A percentile compares a stretch with the other conserved stretches of the same genome.
Conservation (phyloP, 2,888 invertebrate species). For the Patella ulyssiponensis region DNA sequence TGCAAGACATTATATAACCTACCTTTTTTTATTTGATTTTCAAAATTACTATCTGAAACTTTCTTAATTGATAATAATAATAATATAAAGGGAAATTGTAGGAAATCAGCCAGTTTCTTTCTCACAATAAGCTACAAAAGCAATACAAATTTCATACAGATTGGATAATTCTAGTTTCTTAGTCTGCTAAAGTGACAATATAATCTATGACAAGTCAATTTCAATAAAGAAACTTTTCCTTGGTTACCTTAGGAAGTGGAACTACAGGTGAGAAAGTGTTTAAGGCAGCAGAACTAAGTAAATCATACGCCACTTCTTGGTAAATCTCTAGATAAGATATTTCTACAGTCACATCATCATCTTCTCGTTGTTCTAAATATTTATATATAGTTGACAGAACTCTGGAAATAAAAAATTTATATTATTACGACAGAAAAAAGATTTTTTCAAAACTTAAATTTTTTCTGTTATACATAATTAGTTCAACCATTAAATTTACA, state of each 20-base stretch:
- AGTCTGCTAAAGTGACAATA: not conserved
- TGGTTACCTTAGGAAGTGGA: conserved; percentile 64
- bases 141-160: not conserved
- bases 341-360: conserved; percentile 62
- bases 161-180: not conserved
- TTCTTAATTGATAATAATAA: too few species aligned
- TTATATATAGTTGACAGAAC: conserved; percentile 66
- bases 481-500: too few species aligned
- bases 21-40: too few species aligned
- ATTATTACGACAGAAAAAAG: too few species aligned
- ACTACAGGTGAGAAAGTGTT: conserved; percentile 52
- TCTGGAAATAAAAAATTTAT: conserved; percentile 43
- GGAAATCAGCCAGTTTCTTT: too few species aligned
- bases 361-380: conserved; percentile 53
- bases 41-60: too few species aligned
- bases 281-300: conserved; percentile 61
- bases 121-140: too few species aligned
- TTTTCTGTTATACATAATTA: too few species aligned
- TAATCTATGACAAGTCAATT: not conserved
- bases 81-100: too few species aligned
- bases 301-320: conserved; percentile 68
- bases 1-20: too few species aligned
- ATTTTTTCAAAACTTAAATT: too few species aligned
- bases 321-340: conserved; percentile 69
- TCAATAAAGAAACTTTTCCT: not conserved